Evolutionary conservation across 2,113 vertebrate genomes (phyloP).

Genomic region (Amazona guildingii): DNA sequence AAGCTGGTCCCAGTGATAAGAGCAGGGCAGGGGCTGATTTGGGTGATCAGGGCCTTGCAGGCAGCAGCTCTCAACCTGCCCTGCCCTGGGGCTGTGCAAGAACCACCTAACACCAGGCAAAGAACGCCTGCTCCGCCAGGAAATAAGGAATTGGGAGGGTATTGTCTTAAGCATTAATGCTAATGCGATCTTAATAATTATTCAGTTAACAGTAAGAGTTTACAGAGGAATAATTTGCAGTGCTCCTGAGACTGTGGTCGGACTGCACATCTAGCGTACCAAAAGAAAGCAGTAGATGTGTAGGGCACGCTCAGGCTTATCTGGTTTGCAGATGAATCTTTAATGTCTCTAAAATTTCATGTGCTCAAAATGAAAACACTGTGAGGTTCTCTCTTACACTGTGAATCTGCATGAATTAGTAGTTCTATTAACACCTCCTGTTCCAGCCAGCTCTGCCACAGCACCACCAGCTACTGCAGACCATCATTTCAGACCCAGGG

Average conservation of each 20-base stretch:
- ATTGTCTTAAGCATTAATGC: not conserved
- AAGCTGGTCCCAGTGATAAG: not conserved
- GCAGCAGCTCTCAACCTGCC: not conserved
- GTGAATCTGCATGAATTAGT: not conserved
- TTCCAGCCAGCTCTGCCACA: not conserved
- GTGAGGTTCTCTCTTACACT: not conserved
- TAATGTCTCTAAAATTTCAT: not conserved
- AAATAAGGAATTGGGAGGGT: not conserved
- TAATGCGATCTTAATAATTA: not conserved
- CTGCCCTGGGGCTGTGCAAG: not conserved
- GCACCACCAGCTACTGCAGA: fast-evolving
- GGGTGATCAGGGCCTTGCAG: not conserved
- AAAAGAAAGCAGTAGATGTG: not conserved
- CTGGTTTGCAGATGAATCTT: not conserved
- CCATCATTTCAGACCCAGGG: fast-evolving
- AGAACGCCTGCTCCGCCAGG: fast-evolving
- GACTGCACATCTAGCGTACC: not conserved
- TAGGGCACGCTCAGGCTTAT: not conserved
- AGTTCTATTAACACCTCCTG: fast-evolving
- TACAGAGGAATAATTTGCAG: not conserved
- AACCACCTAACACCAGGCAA: not conserved
- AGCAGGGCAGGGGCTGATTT: fast-evolving
- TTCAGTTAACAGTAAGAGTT: not conserved
- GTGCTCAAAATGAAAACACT: not conserved
- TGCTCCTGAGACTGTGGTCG: not conserved